A percentile compares a stretch with the other conserved stretches of the same genome.
Conservation (phyloP, 2,113 vertebrate genomes). For the Nannospalax galili region DNA sequence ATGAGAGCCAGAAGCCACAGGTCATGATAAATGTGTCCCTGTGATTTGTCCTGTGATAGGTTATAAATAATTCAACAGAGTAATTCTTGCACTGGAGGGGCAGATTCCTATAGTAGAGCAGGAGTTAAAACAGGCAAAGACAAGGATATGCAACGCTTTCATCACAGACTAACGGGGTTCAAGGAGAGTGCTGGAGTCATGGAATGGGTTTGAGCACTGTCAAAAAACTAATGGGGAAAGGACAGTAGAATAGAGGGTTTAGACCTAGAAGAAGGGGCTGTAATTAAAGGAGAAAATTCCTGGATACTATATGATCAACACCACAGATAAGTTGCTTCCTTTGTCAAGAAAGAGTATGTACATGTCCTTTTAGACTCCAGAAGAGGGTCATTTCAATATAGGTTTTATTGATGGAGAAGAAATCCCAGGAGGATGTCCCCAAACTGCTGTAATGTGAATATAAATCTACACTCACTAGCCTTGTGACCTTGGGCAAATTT, state of each 20-base stretch:
- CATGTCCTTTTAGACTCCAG: not conserved
- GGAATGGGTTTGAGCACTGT: not conserved
- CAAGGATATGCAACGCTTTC: not conserved
- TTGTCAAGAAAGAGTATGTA: not conserved
- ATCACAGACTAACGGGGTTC: not conserved
- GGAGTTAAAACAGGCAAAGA: not conserved
- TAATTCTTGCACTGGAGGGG: not conserved
- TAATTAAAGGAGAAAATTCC: not conserved
- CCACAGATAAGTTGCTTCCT: not conserved
- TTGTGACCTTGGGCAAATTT: not conserved
- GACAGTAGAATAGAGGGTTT: not conserved
- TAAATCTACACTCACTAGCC: not conserved
- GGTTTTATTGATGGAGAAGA: not conserved
- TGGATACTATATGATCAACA: not conserved
- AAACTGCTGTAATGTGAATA: not conserved
- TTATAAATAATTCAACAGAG: not conserved
- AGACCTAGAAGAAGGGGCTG: not conserved
- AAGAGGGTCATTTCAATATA: accelerated
- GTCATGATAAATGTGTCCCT: not conserved
- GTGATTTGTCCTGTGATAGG: not conserved
- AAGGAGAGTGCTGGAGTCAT: not conserved
- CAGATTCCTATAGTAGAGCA: not conserved
- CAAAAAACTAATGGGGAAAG: not conserved
- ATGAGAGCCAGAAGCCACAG: not conserved
- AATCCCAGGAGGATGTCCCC: not conserved